Base-by-base conservation (phyloP, 2,113 vertebrate genomes). In the Bothrops jararaca region DNA sequence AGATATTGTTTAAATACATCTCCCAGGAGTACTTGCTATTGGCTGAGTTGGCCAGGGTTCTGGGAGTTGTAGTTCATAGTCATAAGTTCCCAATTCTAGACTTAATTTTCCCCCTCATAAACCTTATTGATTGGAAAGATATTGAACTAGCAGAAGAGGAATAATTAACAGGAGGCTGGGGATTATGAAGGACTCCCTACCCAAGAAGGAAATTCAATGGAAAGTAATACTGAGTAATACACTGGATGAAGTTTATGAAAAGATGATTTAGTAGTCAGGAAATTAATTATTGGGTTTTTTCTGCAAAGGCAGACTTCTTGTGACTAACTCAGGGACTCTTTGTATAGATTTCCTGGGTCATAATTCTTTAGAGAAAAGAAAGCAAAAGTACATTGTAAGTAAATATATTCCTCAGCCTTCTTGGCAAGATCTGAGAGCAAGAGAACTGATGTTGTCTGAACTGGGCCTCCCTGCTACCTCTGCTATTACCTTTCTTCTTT, bases 271-370 rank as follows among this genome's bases (percentile, higher is more conserved):
- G 85, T 90, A 0, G 88, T 42, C 34, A 91, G 90, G 95, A 96
- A 96, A 96, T 96, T 93, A 96, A 94, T 95, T 96, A 97, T 96
- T 95, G 94, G 90, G 96, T 97, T 97, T 91, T 91, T 95, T 95
- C 50, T 95, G 88, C 94, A 89, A 94, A 94, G 89, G 85, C 90
- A 93, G 90, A 22, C 56, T 45, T 96, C 95, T 90, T 74, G 18
- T 13, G 89, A 93, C 88, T 34, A 91, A 94, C 86, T 64, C 24
- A 8, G 0, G 29, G 87, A 56, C 92, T 80, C 91, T 94, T 80
- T 34, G 60, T 91, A 87, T 42, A 56, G 58, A 92, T 89, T 60
- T 92, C 26, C 69, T 11, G 4, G 5, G 56, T 11, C 1, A 90
- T 39, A 89, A 34, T 42, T 90, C 56, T 94, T 92, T 92, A 80